A percentile compares a stretch with the other conserved stretches of the same genome.
phyloP scores from a whole-genome alignment of 2,797 vertebrate genomes.

The Oryzias dopingdopingensis region DNA sequence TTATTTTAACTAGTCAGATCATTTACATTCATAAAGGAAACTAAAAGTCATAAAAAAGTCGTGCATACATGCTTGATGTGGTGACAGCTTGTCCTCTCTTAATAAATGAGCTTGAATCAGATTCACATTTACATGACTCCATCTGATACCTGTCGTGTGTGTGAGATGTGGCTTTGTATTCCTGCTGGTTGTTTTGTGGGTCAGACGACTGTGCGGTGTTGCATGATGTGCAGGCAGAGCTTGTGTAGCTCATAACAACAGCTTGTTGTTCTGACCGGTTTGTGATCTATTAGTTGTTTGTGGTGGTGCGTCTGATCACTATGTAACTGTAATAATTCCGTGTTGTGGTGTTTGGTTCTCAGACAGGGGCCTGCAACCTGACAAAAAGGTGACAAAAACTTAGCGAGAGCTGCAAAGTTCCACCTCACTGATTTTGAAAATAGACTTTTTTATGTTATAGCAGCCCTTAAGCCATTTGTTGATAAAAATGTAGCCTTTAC shows the following conservation, averaged over 20 bases:
- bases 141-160: constrained; percentile 1
- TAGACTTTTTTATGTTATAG: no score
- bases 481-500: no score
- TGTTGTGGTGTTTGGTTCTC: constrained; percentile 4
- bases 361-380: background rate
- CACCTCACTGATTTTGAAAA: no score
- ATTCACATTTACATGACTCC: constrained; percentile 10
- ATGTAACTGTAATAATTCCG: constrained; percentile 20
- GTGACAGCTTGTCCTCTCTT: constrained; percentile 35
- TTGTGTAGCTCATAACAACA: constrained; percentile 16
- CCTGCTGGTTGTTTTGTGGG: constrained; percentile 16
- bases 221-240: constrained; percentile 33
- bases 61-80: constrained; percentile 9
- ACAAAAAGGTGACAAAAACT: no score
- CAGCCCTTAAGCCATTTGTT: no score
- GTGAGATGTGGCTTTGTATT: constrained; percentile 13
- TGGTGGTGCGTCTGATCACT: constrained; percentile 11
- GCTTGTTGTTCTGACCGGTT: constrained; percentile 13
- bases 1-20: background rate
- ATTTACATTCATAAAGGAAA: constrained; percentile 13
- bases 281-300: constrained; percentile 25
- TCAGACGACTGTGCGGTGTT: constrained; percentile 24
- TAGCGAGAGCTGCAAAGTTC: no score
- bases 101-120: constrained; percentile 20
- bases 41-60: constrained; percentile 15